Percentiles rank a stretch among this genome's conserved stretches.
phyloP scores from a whole-genome alignment of 2,888 invertebrate species.

The Graphium colonna region DNA sequence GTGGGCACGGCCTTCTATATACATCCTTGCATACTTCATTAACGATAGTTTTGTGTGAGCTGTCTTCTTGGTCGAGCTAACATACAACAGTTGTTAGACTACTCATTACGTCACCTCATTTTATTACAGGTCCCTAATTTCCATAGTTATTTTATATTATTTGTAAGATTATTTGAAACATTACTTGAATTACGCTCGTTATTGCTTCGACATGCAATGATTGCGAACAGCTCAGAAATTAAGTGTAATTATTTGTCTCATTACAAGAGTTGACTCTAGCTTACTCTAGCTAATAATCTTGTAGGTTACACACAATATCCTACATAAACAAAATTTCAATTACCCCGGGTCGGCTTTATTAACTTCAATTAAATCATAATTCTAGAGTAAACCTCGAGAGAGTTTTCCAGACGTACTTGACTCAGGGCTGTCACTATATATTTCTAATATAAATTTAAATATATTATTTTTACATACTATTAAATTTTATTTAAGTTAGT shows the following conservation, averaged over 20 bases:
- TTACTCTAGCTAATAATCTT: conserved; percentile 62
- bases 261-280: conserved; percentile 40
- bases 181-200: background rate
- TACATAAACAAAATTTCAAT: conserved; percentile 66
- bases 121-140: background rate
- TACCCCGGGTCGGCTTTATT: conserved; percentile 60
- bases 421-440: conserved; percentile 44
- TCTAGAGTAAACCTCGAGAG: conserved; percentile 43
- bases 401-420: conserved; percentile 37
- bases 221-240: conserved; percentile 24
- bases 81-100: too few relatives aligned
- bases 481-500: too few relatives aligned
- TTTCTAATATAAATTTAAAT: too few relatives aligned
- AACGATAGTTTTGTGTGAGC: too few relatives aligned
- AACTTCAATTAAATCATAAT: conserved; percentile 74
- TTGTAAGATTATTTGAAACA: background rate
- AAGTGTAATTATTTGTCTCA: conserved; percentile 44
- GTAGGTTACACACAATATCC: conserved; percentile 52
- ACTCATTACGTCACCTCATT: background rate
- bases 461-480: too few relatives aligned
- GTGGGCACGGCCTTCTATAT: too few relatives aligned
- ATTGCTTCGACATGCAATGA: background rate
- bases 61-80: too few relatives aligned
- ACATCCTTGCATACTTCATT: too few relatives aligned
- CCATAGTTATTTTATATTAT: background rate